A percentile compares a stretch with the other conserved stretches of the same genome.
These are phyloP conservation scores for Mesoclemmys tuberculata DNA, from an alignment of 2,113 vertebrate species.

Conservation along the genomic window DNA sequence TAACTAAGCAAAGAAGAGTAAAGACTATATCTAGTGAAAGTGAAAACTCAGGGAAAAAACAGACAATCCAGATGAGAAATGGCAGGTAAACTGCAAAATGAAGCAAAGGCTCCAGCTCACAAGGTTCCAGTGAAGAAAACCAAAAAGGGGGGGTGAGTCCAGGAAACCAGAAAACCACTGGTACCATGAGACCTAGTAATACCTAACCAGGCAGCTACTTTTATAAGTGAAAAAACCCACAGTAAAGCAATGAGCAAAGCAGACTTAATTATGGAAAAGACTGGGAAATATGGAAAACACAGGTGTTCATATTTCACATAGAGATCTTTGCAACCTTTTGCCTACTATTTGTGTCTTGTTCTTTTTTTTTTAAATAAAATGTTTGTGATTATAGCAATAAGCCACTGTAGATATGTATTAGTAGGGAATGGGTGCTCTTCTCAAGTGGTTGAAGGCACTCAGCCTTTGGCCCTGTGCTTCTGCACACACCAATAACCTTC, in stretches of 20 bases:
- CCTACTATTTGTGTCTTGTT: background rate
- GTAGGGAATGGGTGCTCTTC: background rate
- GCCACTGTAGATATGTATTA: background rate
- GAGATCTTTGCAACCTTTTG: constrained; percentile 31
- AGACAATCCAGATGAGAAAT: background rate
- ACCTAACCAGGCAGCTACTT: constrained; percentile 15
- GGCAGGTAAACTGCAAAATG: background rate
- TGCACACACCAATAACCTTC: background rate
- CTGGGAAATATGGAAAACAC: constrained; percentile 1
- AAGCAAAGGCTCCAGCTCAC: background rate
- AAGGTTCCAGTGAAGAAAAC: constrained; percentile 5
- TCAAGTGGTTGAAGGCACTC: background rate
- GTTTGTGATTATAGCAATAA: background rate
- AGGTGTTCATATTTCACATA: background rate
- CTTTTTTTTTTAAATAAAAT: background rate
- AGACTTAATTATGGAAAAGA: constrained; percentile 20
- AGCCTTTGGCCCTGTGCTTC: background rate
- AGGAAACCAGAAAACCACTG: background rate
- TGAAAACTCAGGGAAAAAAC: background rate
- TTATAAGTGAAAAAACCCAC: constrained; percentile 34
- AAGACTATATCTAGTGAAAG: background rate
- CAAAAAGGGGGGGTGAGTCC: background rate
- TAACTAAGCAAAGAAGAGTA: background rate
- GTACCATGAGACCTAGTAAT: background rate
- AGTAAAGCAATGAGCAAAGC: constrained; percentile 29